phyloP scores from a whole-genome alignment of 2,113 vertebrate genomes.

The Paraplagusia blochii region DNA sequence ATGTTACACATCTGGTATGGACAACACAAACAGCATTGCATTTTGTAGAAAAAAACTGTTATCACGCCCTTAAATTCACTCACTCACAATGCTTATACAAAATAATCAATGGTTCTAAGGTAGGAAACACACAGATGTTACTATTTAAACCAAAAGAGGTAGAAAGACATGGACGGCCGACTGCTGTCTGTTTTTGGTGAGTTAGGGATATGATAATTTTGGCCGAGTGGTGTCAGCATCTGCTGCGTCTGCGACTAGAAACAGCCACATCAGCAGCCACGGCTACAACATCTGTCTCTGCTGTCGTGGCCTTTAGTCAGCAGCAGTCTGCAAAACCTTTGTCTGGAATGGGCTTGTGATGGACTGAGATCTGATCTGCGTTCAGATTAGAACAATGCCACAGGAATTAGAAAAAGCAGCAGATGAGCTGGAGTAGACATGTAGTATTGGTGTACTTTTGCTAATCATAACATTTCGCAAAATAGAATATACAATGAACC shows the following conservation, averaged over 20 bases:
- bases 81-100: too few species aligned
- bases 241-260: slow-evolving; percentile 43
- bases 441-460: too few species aligned
- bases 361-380: slow-evolving; percentile 9
- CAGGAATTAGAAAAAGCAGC: background rate
- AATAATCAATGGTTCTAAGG: too few species aligned
- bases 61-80: too few species aligned
- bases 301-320: slow-evolving; percentile 51
- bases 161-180: slow-evolving; percentile 1
- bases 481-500: too few species aligned
- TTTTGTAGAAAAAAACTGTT: too few species aligned
- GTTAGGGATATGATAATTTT: slow-evolving; percentile 30
- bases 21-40: too few species aligned
- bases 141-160: slow-evolving; percentile 9
- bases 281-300: slow-evolving; percentile 56
- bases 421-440: background rate
- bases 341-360: slow-evolving; percentile 41
- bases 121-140: background rate
- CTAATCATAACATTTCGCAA: too few species aligned
- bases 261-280: slow-evolving; percentile 27
- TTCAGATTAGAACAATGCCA: slow-evolving; percentile 1
- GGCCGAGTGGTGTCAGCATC: slow-evolving; percentile 44
- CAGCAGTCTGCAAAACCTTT: slow-evolving; percentile 31
- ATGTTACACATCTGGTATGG: too few species aligned
- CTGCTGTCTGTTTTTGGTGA: background rate